Evolutionary conservation across 2,113 vertebrate genomes (phyloP), one percentile per base, ranked within the genome.

Genomic region (Syrrhaptes paradoxus): DNA sequence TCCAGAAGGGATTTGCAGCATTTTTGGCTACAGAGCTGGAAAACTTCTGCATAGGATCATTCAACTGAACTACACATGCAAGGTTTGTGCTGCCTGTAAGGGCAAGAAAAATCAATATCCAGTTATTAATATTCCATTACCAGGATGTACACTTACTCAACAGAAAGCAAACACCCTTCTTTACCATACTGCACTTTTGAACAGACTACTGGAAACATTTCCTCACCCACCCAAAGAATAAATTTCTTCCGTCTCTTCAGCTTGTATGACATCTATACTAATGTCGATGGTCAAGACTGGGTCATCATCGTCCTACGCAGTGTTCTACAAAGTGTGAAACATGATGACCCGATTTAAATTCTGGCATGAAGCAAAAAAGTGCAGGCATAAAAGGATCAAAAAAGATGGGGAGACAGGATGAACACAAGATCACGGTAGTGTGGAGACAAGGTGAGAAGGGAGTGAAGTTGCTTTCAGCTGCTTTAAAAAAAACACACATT

Each of bases 1-100:
- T 99, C 99, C 99, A 99, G 41, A 96, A 88, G 85, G 98, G 98
- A 94, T 88, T 98, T 18, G 93, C 61, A 34, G 97, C 95, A 98
- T 97, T 98, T 95, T 92, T 98, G 54, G 97, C 83, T 66, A 98
- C 97, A 13, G 98, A 96, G 65, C 98, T 98, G 96, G 97, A 97
- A 94, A 99, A 98, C 80, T 93, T 99, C 98, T 99, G 99, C 17
- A 97, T 95, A 77, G 99, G 99, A 43, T 99, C 98, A 36, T 99
- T 98, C 65, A 99, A 90, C 95, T 98, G 98, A 54, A 97, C 97
- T 11, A 98, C 71, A 97, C 99, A 99, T 57, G 97, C 95, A 15
- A 98, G 98, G 92, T 96, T 97, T 51, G 96, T 46, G 96, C 95
- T 95, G 95, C 98, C 99, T 99, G 74, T 5, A 78, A 93, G 58